Conservation (phyloP, 2,888 invertebrate species). For the Calephelis perditalis region DNA sequence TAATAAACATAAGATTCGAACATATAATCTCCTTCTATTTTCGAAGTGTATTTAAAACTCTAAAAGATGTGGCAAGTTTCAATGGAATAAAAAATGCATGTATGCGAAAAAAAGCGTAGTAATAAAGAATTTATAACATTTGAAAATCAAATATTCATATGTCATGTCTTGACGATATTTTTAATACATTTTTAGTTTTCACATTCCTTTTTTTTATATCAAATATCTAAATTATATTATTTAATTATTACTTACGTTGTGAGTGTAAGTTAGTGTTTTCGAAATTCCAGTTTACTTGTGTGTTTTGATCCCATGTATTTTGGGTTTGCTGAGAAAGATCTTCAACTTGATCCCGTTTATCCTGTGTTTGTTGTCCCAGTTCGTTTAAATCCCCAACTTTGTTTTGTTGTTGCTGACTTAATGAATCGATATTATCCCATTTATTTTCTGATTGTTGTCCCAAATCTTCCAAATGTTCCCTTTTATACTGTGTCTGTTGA, state of each 20-base stretch:
- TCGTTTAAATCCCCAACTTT: constrained; percentile 27
- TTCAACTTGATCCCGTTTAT: constrained; percentile 20
- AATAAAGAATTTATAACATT: too few relatives aligned
- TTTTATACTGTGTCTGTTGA: constrained; percentile 35
- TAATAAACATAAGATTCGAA: too few relatives aligned
- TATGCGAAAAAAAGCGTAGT: too few relatives aligned
- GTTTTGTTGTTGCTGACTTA: constrained; percentile 39
- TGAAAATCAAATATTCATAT: too few relatives aligned
- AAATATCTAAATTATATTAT: too few relatives aligned
- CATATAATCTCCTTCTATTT: too few relatives aligned
- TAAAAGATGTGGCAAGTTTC: too few relatives aligned
- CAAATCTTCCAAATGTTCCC: constrained; percentile 27
- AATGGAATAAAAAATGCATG: too few relatives aligned
- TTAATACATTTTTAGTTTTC: too few relatives aligned
- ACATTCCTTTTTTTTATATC: too few relatives aligned
- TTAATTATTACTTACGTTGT: constrained; percentile 5
- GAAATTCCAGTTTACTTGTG: constrained; percentile 24
- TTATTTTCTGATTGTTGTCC: constrained; percentile 32
- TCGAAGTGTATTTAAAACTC: too few relatives aligned
- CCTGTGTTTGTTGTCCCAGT: constrained; percentile 33
- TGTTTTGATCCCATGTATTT: constrained; percentile 33
- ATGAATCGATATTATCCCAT: constrained; percentile 32
- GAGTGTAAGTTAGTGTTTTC: neutral
- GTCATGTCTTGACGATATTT: too few relatives aligned
- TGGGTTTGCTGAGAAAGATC: constrained; percentile 32